phyloP scores from a whole-genome alignment of 2,113 vertebrate genomes.

The Phrynosoma blainvillii region DNA sequence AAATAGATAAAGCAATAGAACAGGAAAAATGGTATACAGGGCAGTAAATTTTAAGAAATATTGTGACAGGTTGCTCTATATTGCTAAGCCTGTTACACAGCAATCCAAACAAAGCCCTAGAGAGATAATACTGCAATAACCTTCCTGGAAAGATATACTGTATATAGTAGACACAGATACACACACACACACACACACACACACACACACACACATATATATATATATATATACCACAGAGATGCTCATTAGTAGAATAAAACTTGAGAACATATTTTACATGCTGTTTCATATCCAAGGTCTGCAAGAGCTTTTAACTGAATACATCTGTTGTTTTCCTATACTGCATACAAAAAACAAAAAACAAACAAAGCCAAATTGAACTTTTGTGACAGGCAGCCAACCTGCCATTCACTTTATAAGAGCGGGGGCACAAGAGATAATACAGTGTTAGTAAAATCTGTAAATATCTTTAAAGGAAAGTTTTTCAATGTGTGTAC shows the following conservation, averaged over 20 bases:
- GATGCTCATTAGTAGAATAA: constrained; percentile 1
- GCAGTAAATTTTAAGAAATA: not conserved
- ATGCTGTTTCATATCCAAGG: not conserved
- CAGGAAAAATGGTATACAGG: not conserved
- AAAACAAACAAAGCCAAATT: not conserved
- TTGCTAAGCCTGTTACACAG: constrained; percentile 17
- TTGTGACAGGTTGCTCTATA: not conserved
- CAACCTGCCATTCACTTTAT: not conserved
- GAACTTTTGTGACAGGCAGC: not conserved
- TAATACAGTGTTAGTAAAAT: not conserved
- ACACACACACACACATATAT: too few relatives aligned
- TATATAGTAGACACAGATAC: not conserved
- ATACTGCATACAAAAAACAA: not conserved
- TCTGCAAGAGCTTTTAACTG: not conserved
- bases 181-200: too few relatives aligned
- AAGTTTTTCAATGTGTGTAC: too few relatives aligned
- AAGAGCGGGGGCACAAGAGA: not conserved
- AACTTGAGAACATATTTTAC: not conserved
- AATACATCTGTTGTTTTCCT: not conserved
- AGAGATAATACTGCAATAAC: not conserved
- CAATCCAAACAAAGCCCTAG: constrained; percentile 6
- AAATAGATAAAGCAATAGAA: not conserved
- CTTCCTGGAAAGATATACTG: not conserved
- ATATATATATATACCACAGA: not conserved
- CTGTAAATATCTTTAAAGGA: not conserved